These are phyloP conservation scores for Tamandua tetradactyla DNA, from an alignment of 2,797 vertebrate species.

Conservation along the genomic window DNA sequence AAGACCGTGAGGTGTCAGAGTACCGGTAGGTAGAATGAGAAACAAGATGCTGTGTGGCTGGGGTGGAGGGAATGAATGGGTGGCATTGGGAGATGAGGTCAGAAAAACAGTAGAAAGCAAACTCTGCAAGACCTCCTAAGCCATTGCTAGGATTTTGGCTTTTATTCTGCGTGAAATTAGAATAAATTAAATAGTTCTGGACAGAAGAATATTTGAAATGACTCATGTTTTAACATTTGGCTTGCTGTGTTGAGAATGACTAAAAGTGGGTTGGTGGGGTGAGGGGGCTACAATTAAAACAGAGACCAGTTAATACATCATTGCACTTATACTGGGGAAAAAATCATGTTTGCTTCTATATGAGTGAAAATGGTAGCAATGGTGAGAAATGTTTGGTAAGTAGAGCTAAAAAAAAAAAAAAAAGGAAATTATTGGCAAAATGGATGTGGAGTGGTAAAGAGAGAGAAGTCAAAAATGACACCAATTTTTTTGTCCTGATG, in stretches of 20 bases:
- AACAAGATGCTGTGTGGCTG: neutral
- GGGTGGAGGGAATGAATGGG: neutral
- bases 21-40: neutral
- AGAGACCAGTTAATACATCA: neutral
- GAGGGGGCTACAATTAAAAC: neutral
- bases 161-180: neutral
- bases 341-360: no score
- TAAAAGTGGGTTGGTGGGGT: rapidly evolving
- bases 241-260: neutral
- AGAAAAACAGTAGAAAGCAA: neutral
- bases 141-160: neutral
- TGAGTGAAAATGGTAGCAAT: no score
- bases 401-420: no score
- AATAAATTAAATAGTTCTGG: neutral
- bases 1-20: neutral
- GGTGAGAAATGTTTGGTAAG: no score
- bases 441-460: no score
- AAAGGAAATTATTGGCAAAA: no score
- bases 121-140: neutral
- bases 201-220: neutral
- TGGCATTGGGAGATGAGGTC: neutral
- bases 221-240: neutral
- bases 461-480: no score
- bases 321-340: neutral
- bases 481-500: no score